These are phyloP conservation scores for Meleagris gallopavo DNA, from an alignment of 2,113 vertebrate genomes.

Conservation along the genomic window DNA sequence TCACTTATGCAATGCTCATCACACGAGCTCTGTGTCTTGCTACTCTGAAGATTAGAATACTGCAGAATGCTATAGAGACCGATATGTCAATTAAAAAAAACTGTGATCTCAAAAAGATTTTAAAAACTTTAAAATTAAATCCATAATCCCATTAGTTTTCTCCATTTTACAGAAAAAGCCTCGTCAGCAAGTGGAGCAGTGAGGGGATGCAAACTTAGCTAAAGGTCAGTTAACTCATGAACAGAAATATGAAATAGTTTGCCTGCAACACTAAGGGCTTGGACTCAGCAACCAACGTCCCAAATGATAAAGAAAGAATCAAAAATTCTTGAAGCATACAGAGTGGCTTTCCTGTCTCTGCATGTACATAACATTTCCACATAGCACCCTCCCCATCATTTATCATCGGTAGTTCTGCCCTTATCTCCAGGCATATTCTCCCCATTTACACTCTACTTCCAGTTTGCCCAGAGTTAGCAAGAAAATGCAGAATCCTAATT, in stretches of 20 bases:
- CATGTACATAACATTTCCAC: neutral
- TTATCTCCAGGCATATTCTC: neutral
- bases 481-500: neutral
- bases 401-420: neutral
- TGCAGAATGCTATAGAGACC: neutral
- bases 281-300: rapidly evolving
- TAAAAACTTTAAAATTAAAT: neutral
- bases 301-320: neutral
- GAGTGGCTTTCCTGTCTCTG: neutral
- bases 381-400: neutral
- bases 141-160: neutral
- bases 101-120: neutral
- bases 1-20: neutral
- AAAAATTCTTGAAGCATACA: neutral
- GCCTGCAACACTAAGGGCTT: neutral
- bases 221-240: neutral
- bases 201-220: neutral
- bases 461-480: neutral
- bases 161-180: neutral
- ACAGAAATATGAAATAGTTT: neutral
- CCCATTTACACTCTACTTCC: neutral
- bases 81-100: neutral
- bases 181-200: neutral
- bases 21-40: neutral
- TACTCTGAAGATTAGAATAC: neutral